Conservation (phyloP, 92 coral and sea anemone genomes). For the Diadumene lineata region DNA sequence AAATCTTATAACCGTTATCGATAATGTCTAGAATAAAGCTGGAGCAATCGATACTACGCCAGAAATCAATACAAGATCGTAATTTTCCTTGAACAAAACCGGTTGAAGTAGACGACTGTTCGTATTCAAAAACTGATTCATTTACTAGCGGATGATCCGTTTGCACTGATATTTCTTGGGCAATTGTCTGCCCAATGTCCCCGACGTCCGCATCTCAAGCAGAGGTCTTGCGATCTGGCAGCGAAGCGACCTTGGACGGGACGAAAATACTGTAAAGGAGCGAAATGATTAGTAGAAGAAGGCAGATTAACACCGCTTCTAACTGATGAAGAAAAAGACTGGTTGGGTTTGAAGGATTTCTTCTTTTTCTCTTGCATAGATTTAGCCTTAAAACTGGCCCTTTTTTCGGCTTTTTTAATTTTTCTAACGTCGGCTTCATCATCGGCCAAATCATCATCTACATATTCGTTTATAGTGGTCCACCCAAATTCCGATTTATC, state of each 20-base stretch:
- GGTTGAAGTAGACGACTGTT: slow-evolving; percentile 7
- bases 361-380: slow-evolving; percentile 14
- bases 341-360: background rate
- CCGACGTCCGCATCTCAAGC: background rate
- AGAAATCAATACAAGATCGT: slow-evolving; percentile 20
- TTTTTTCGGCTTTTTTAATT: slow-evolving; percentile 15
- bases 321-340: no score
- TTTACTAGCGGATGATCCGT: background rate
- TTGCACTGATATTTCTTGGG: slow-evolving; percentile 2
- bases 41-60: slow-evolving; percentile 51
- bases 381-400: background rate
- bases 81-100: slow-evolving; percentile 21
- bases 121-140: slow-evolving; percentile 10
- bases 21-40: slow-evolving; percentile 51
- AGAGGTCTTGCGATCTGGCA: background rate
- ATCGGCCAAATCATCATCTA: slow-evolving; percentile 38
- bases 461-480: slow-evolving; percentile 34
- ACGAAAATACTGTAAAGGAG: slow-evolving; percentile 31
- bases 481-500: slow-evolving; percentile 37
- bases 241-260: slow-evolving; percentile 1
- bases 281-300: no score
- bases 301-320: no score
- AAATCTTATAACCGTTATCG: slow-evolving; percentile 44
- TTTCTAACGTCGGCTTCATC: slow-evolving; percentile 39
- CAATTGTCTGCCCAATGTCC: slow-evolving; percentile 1